phyloP scores from a whole-genome alignment of 2,113 vertebrate species.

The Sylvilagus bachmani region DNA sequence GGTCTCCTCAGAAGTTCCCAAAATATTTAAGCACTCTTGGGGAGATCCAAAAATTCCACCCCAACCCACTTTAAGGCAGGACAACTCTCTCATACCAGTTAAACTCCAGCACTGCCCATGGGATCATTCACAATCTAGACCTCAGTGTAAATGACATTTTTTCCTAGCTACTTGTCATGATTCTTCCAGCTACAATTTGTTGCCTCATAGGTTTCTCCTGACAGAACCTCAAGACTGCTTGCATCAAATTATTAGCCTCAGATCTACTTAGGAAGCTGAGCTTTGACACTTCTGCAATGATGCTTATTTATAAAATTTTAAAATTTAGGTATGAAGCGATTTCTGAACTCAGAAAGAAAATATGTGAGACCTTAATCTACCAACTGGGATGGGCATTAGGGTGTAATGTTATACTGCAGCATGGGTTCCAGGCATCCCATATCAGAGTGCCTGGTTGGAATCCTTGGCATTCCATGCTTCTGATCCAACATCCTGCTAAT shows the following conservation, averaged over 20 bases:
- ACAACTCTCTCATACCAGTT: background rate
- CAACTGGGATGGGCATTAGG: background rate
- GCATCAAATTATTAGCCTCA: background rate
- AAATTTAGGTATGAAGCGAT: background rate
- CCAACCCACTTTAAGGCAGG: background rate
- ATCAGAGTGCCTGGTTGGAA: too few relatives aligned
- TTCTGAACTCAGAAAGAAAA: background rate
- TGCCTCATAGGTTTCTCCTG: background rate
- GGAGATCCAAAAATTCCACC: background rate
- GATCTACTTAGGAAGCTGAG: background rate
- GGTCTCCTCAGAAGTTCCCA: background rate
- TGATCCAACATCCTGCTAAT: too few relatives aligned
- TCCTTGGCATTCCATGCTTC: too few relatives aligned
- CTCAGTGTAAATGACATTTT: background rate
- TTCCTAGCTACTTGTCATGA: background rate
- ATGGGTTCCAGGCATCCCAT: too few relatives aligned
- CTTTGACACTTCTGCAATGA: background rate
- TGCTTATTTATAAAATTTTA: background rate
- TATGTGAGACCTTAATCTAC: background rate
- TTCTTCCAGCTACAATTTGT: background rate
- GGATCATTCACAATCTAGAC: background rate
- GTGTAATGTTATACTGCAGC: too few relatives aligned
- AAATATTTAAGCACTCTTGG: background rate
- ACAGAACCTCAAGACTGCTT: background rate
- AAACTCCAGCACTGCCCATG: background rate